Percentiles rank a stretch among this genome's conserved stretches.
phyloP scores from a whole-genome alignment of 2,113 vertebrate genomes.

The Pygoscelis antarcticus region DNA sequence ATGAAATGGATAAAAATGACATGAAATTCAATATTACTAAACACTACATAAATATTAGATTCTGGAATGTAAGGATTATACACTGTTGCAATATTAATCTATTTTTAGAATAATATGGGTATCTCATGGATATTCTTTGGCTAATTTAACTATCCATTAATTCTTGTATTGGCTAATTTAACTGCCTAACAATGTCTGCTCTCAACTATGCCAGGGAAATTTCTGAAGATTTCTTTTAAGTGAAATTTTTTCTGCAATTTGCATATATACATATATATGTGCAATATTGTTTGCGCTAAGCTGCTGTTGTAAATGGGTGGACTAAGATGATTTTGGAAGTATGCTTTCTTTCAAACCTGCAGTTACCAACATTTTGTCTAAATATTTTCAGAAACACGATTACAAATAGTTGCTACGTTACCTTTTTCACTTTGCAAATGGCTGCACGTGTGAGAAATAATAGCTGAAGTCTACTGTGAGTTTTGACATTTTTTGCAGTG shows the following conservation, averaged over 20 bases:
- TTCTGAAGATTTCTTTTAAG: background rate
- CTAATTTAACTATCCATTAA: background rate
- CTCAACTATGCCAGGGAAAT: background rate
- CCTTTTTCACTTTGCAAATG: slow-evolving; percentile 22
- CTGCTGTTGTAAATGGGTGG: background rate
- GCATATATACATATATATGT: background rate
- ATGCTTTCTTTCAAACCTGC: slow-evolving; percentile 14
- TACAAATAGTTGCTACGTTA: slow-evolving; percentile 34
- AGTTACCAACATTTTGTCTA: background rate
- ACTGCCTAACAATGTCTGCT: background rate
- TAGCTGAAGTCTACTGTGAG: background rate
- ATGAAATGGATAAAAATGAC: background rate
- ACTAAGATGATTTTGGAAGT: background rate
- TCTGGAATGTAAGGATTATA: background rate
- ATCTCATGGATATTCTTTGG: background rate
- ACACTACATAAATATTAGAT: background rate
- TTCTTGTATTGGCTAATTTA: background rate
- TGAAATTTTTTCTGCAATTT: background rate
- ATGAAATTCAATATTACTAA: background rate
- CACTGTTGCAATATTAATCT: background rate
- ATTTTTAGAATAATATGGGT: background rate
- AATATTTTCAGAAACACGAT: slow-evolving; percentile 26
- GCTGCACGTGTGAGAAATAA: background rate
- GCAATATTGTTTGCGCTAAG: background rate
- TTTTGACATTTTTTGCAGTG: slow-evolving; percentile 10